Evolutionary conservation across 2,113 vertebrate genomes (phyloP).

Genomic region (Suncus etruscus): DNA sequence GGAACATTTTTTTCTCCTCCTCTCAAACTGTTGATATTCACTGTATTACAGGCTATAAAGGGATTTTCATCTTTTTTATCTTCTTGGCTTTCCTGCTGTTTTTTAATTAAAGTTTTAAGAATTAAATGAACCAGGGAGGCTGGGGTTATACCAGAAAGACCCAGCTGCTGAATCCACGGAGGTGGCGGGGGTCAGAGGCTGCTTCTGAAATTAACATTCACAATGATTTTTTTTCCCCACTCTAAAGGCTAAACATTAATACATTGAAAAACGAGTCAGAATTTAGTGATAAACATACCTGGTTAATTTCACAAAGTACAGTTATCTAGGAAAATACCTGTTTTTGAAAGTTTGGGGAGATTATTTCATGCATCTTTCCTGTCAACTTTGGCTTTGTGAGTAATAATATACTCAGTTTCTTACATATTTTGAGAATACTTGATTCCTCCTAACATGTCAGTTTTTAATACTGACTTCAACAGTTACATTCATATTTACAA

Average conservation of each 20-base stretch:
- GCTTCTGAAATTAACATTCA: slow-evolving; percentile 79
- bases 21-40: slow-evolving; percentile 58
- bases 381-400: slow-evolving; percentile 44
- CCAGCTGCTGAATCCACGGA: slow-evolving; percentile 72
- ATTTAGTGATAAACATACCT: slow-evolving; percentile 56
- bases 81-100: slow-evolving; percentile 81
- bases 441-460: neutral
- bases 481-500: slow-evolving; percentile 10
- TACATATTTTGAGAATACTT: neutral
- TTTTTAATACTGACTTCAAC: neutral
- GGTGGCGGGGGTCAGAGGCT: slow-evolving; percentile 71
- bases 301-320: slow-evolving; percentile 56
- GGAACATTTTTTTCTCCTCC: slow-evolving; percentile 24
- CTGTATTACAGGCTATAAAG: slow-evolving; percentile 73
- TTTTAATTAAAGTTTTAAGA: slow-evolving; percentile 87
- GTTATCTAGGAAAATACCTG: slow-evolving; percentile 50
- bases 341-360: slow-evolving; percentile 70
- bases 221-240: slow-evolving; percentile 28
- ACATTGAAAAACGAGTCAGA: slow-evolving; percentile 69
- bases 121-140: slow-evolving; percentile 83
- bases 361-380: slow-evolving; percentile 25
- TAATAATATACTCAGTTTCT: neutral
- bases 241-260: slow-evolving; percentile 77
- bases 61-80: slow-evolving; percentile 82
- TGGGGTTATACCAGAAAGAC: slow-evolving; percentile 72